Percentiles rank a stretch among this genome's conserved stretches.
Conservation (phyloP, 2,797 vertebrate species). For the Bradypodion ventrale region DNA sequence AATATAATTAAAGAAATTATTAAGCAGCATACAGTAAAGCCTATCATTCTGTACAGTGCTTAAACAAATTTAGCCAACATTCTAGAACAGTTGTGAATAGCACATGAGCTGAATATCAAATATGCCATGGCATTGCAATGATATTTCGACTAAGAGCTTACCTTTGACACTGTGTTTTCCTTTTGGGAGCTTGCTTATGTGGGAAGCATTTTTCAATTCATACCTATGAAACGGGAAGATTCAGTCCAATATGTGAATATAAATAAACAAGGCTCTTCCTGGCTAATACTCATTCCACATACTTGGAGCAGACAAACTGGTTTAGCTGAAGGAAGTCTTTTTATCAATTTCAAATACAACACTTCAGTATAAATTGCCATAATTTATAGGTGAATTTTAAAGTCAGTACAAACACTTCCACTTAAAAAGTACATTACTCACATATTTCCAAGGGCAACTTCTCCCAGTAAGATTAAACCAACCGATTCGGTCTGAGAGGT, state of each 20-base stretch:
- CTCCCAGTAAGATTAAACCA: constrained; percentile 91
- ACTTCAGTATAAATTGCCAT: background rate
- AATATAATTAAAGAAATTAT: background rate
- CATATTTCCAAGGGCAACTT: constrained; percentile 98
- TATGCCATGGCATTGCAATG: background rate
- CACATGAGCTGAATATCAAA: background rate
- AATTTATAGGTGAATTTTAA: background rate
- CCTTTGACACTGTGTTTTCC: constrained; percentile 99
- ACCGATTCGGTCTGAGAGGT: constrained; percentile 91
- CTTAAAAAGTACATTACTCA: constrained; percentile 72
- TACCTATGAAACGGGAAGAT: constrained; percentile 78
- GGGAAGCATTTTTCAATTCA: constrained; percentile 94
- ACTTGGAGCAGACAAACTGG: background rate
- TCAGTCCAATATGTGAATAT: constrained; percentile 10
- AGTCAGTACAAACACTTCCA: background rate
- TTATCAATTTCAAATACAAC: background rate
- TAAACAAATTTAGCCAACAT: background rate
- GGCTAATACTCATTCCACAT: background rate
- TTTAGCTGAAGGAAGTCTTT: background rate
- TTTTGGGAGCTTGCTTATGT: constrained; percentile 94
- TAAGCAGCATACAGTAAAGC: background rate
- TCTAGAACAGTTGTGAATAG: background rate
- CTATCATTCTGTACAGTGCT: background rate
- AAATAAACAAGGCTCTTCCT: background rate
- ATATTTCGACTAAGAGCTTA: constrained; percentile 61